Conservation (phyloP, 2,797 vertebrate genomes). For the Micromesistius poutassou region DNA sequence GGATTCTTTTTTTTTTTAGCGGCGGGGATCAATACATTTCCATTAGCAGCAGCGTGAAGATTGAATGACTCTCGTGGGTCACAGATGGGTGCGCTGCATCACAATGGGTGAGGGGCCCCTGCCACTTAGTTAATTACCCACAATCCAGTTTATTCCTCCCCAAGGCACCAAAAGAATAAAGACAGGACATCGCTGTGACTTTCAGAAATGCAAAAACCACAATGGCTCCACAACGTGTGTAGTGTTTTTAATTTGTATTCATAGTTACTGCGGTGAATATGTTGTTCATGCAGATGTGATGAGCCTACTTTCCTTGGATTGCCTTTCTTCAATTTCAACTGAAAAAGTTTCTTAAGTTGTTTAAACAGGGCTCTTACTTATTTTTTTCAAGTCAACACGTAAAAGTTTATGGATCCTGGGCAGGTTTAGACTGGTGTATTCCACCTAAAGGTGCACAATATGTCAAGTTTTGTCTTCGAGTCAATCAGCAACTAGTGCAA, state of each 20-base stretch:
- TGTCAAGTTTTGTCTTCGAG: too few species aligned
- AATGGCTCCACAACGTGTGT: not conserved
- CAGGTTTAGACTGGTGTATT: too few species aligned
- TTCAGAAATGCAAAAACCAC: not conserved
- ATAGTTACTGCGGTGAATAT: not conserved
- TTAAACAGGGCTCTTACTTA: not conserved
- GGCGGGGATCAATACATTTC: constrained; percentile 72
- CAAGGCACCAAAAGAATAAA: constrained; percentile 23
- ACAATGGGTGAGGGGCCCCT: constrained; percentile 48
- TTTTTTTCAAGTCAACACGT: not conserved
- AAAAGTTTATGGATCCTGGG: not conserved
- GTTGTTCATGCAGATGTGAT: not conserved
- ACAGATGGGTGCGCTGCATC: constrained; percentile 52
- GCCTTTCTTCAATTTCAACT: not conserved
- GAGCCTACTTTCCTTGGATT: not conserved
- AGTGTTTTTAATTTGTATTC: not conserved
- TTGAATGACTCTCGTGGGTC: constrained; percentile 53
- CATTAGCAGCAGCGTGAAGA: constrained; percentile 67
- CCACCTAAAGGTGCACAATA: not conserved
- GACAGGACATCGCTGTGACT: not conserved
- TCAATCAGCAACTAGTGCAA: not conserved
- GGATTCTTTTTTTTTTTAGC: constrained; percentile 43
- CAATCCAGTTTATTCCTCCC: constrained; percentile 53
- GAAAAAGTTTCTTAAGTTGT: not conserved
- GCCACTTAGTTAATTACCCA: constrained; percentile 72